Percentiles rank a stretch among this genome's conserved stretches.
These are phyloP conservation scores for Trypoxylus dichotomus DNA, from an alignment of 1,140 invertebrate species.

Conservation along the genomic window DNA sequence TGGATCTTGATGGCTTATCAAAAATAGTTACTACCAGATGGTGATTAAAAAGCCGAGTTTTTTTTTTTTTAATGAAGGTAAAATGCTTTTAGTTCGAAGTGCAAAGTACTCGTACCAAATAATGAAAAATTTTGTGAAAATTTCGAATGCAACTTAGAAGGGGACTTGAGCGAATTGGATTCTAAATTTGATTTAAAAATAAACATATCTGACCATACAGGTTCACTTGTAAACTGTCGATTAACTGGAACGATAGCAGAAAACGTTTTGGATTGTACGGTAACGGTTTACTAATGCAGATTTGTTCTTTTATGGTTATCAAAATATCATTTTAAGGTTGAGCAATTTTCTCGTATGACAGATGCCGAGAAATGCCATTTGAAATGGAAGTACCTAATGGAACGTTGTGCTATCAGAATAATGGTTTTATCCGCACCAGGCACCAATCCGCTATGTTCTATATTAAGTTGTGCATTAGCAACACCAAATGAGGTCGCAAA, in stretches of 20 bases:
- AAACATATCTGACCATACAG: slow-evolving; percentile 59
- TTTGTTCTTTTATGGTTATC: not conserved
- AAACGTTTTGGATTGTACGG: slow-evolving; percentile 49
- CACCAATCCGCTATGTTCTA: slow-evolving; percentile 38
- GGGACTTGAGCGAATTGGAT: slow-evolving; percentile 37
- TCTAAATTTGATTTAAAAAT: slow-evolving; percentile 57
- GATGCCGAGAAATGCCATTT: slow-evolving; percentile 51
- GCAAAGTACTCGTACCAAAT: slow-evolving; percentile 29
- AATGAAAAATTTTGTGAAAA: slow-evolving; percentile 44
- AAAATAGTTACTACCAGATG: slow-evolving; percentile 47
- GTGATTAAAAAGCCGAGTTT: slow-evolving; percentile 32
- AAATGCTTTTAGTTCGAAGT: slow-evolving; percentile 35
- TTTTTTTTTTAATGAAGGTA: not conserved
- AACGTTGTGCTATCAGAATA: slow-evolving; percentile 55
- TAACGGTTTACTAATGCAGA: slow-evolving; percentile 41
- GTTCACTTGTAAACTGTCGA: slow-evolving; percentile 55
- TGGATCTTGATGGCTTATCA: slow-evolving; percentile 56
- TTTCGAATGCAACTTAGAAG: slow-evolving; percentile 43
- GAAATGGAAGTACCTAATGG: slow-evolving; percentile 59
- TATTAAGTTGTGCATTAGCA: slow-evolving; percentile 38
- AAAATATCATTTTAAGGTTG: slow-evolving; percentile 42
- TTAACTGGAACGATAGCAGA: slow-evolving; percentile 55
- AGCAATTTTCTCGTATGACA: slow-evolving; percentile 51
- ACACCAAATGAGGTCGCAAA: slow-evolving; percentile 40
- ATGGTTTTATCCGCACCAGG: slow-evolving; percentile 46